Conservation (phyloP, 2,888 invertebrate genomes). For the Cephus pygmeus region DNA sequence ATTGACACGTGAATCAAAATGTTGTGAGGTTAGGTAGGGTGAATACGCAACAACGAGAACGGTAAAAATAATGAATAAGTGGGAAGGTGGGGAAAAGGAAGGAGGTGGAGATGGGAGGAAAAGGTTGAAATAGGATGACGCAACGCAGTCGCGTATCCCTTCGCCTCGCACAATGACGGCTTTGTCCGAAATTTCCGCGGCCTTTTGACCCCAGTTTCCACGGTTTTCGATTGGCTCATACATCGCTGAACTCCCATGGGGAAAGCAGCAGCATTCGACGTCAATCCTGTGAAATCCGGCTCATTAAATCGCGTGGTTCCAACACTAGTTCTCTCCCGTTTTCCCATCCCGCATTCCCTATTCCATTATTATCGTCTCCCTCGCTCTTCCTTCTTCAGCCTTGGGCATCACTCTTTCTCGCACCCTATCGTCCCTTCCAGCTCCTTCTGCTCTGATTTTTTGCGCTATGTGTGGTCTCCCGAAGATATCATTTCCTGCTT, state of each 20-base stretch:
- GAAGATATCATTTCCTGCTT: too few species aligned
- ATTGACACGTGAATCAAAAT: too few species aligned
- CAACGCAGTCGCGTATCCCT: background rate
- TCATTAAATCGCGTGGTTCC: slow-evolving; percentile 42
- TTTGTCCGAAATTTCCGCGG: slow-evolving; percentile 46
- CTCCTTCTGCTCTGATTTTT: too few species aligned
- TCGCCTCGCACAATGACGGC: slow-evolving; percentile 28
- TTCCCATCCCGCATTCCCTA: too few species aligned
- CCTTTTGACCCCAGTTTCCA: slow-evolving; percentile 42
- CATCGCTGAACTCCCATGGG: slow-evolving; percentile 30
- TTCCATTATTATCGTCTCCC: too few species aligned
- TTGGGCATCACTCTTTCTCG: too few species aligned
- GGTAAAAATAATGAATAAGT: slow-evolving; percentile 6
- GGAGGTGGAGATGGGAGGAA: too few species aligned
- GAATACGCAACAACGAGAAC: slow-evolving; percentile 8
- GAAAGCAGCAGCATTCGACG: slow-evolving; percentile 30
- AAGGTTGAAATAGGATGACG: too few species aligned
- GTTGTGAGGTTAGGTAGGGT: background rate
- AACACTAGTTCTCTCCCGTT: background rate
- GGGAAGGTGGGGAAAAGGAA: slow-evolving; percentile 10
- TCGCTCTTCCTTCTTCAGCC: too few species aligned
- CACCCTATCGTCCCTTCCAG: too few species aligned
- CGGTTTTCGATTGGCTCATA: slow-evolving; percentile 26
- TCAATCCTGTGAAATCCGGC: slow-evolving; percentile 47
- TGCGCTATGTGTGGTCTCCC: too few species aligned